Percentiles rank a stretch among this genome's conserved stretches.
phyloP scores from a whole-genome alignment of 2,797 vertebrate genomes.

The Poeciliopsis presidionis region DNA sequence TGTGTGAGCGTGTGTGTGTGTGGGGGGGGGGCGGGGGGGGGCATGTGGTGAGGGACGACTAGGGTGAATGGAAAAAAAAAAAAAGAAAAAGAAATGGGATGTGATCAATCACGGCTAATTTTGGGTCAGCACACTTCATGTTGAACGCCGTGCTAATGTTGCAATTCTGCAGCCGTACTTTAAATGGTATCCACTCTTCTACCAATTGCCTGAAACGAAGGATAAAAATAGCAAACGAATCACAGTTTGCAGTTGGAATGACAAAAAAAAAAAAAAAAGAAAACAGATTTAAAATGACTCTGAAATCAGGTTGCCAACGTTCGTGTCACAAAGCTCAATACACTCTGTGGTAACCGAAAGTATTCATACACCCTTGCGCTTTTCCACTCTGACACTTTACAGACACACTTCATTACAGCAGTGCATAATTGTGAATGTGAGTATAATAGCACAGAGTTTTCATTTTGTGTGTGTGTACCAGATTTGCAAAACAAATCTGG shows the following conservation, averaged over 20 bases:
- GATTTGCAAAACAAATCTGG: not conserved
- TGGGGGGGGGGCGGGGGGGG: too few relatives aligned
- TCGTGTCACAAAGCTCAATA: not conserved
- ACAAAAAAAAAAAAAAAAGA: not conserved
- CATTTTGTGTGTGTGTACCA: not conserved
- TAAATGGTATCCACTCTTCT: not conserved
- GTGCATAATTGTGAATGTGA: not conserved
- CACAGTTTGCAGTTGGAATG: not conserved
- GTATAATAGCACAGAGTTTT: not conserved
- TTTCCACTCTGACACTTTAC: not conserved
- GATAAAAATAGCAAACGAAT: not conserved
- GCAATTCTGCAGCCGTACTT: slow-evolving; percentile 15
- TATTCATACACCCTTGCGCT: not conserved
- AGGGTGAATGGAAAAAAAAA: slow-evolving; percentile 36
- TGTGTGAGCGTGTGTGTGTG: too few relatives aligned
- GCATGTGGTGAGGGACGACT: slow-evolving; percentile 6
- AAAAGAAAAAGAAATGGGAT: slow-evolving; percentile 37
- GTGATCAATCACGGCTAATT: slow-evolving; percentile 69
- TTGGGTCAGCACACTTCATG: slow-evolving; percentile 58
- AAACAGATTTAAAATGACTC: not conserved
- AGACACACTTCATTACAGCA: not conserved
- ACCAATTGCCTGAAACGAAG: not conserved
- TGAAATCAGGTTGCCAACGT: not conserved
- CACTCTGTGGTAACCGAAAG: not conserved
- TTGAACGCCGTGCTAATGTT: slow-evolving; percentile 20